A percentile compares a stretch with the other conserved stretches of the same genome.
These are phyloP conservation scores for Bujurquina vittata DNA, from an alignment of 2,113 vertebrate species.

Conservation along the genomic window DNA sequence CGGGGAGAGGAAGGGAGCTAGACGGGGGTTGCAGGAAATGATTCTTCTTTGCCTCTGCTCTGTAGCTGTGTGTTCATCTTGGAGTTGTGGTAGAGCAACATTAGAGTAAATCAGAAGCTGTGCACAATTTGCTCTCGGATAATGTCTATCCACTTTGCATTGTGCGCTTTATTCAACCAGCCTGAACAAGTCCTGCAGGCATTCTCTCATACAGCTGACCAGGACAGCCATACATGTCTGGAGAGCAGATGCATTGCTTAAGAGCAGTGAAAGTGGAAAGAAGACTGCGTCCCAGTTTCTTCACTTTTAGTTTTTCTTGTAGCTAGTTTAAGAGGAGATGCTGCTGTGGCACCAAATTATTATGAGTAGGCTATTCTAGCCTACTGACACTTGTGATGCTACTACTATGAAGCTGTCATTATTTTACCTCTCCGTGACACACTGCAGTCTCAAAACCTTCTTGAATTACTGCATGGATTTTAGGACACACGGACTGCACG, in stretches of 20 bases:
- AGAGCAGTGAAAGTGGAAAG: not conserved
- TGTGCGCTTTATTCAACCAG: not conserved
- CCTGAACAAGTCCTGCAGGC: not conserved
- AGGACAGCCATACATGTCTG: not conserved
- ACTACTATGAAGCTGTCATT: not conserved
- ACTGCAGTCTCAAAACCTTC: not conserved
- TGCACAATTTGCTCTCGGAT: not conserved
- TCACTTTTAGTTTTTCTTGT: not conserved
- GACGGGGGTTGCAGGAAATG: not conserved
- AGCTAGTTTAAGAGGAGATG: not conserved
- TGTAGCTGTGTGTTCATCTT: not conserved
- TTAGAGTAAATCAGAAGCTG: not conserved
- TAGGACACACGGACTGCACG: not conserved
- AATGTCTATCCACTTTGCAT: not conserved
- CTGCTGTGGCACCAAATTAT: not conserved
- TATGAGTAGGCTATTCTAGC: no score
- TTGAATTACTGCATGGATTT: not conserved
- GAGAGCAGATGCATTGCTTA: not conserved
- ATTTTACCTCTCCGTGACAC: not conserved
- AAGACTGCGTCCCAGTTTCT: not conserved
- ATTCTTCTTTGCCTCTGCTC: not conserved
- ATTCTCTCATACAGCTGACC: not conserved
- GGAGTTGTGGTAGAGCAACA: not conserved
- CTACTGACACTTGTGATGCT: not conserved
- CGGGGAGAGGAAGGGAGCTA: not conserved